These are phyloP conservation scores for Drosophila peninsularis DNA, from an alignment of 2,888 invertebrate species.

Conservation along the genomic window DNA sequence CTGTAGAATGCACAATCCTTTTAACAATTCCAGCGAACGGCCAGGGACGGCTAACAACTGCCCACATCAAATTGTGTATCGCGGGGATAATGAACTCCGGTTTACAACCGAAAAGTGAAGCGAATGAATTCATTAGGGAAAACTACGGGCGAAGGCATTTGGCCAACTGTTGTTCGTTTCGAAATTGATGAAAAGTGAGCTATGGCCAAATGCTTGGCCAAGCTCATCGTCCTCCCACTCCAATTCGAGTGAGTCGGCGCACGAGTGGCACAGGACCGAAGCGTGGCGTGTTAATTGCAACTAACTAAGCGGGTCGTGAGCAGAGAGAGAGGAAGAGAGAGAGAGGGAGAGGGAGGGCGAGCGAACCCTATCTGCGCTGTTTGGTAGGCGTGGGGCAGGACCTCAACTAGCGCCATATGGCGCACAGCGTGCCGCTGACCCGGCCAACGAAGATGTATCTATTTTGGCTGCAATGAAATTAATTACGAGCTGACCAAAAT, in stretches of 20 bases:
- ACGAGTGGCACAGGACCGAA: slow-evolving; percentile 71
- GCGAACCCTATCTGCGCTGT: slow-evolving; percentile 38
- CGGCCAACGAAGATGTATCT: slow-evolving; percentile 69
- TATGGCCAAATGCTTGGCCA: slow-evolving; percentile 41
- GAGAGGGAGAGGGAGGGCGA: background rate
- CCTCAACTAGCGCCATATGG: slow-evolving; percentile 67
- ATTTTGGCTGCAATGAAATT: slow-evolving; percentile 73
- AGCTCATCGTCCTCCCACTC: slow-evolving; percentile 14
- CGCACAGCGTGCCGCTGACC: slow-evolving; percentile 40
- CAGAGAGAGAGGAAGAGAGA: background rate
- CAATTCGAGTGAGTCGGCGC: slow-evolving; percentile 36
- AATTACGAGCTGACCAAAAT: slow-evolving; percentile 75
- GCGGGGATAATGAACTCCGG: slow-evolving; percentile 74
- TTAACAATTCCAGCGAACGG: slow-evolving; percentile 54
- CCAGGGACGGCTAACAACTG: slow-evolving; percentile 48
- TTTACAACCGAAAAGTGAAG: slow-evolving; percentile 72
- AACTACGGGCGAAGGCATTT: slow-evolving; percentile 54
- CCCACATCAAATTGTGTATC: slow-evolving; percentile 41
- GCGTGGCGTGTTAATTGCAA: slow-evolving; percentile 83
- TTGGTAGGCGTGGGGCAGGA: slow-evolving; percentile 47
- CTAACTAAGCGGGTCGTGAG: slow-evolving; percentile 67
- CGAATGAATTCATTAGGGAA: slow-evolving; percentile 80
- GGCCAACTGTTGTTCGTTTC: slow-evolving; percentile 67
- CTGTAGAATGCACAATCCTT: slow-evolving; percentile 73
- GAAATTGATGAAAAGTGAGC: slow-evolving; percentile 70